Percentiles rank a stretch among this genome's conserved stretches.
These are phyloP conservation scores for Drosophila pallidifrons DNA, from an alignment of 1,140 invertebrate genomes.

Conservation along the genomic window DNA sequence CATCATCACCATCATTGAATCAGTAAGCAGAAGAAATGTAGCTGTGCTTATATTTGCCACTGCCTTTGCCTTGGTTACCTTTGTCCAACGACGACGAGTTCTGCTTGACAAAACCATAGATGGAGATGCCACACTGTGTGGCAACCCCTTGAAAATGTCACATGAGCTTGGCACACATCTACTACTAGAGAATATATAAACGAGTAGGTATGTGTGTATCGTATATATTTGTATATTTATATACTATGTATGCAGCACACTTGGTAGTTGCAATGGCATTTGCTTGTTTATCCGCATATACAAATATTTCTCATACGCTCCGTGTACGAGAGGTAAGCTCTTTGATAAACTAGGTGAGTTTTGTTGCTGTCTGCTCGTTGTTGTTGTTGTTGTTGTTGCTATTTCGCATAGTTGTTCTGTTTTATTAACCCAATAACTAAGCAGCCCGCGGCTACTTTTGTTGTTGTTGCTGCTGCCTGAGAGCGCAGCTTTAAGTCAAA, in stretches of 20 bases:
- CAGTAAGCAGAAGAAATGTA: constrained; percentile 2
- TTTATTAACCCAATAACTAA: constrained; percentile 82
- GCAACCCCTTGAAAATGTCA: constrained; percentile 52
- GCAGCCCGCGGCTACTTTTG: constrained; percentile 43
- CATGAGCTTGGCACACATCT: constrained; percentile 22
- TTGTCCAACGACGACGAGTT: constrained; percentile 48
- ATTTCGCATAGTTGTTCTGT: constrained; percentile 52
- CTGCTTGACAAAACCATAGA: constrained; percentile 16
- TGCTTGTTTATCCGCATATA: constrained; percentile 72
- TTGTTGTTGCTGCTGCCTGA: constrained; percentile 16
- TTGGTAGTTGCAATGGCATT: constrained; percentile 9
- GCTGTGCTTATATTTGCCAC: constrained; percentile 10
- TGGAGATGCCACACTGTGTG: not conserved
- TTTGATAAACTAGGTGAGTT: constrained; percentile 68
- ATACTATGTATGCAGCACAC: constrained; percentile 14
- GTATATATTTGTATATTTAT: not conserved
- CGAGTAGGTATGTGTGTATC: too few species aligned
- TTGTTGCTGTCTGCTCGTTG: constrained; percentile 17
- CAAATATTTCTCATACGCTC: constrained; percentile 75
- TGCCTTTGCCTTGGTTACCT: constrained; percentile 66
- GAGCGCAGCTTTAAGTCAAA: constrained; percentile 60
- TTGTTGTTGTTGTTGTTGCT: constrained; percentile 21
- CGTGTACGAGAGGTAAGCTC: constrained; percentile 4
- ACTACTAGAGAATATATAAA: not conserved
- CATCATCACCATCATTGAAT: not conserved